Conservation (phyloP, 2,797 vertebrate genomes). For the Morus bassanus region DNA sequence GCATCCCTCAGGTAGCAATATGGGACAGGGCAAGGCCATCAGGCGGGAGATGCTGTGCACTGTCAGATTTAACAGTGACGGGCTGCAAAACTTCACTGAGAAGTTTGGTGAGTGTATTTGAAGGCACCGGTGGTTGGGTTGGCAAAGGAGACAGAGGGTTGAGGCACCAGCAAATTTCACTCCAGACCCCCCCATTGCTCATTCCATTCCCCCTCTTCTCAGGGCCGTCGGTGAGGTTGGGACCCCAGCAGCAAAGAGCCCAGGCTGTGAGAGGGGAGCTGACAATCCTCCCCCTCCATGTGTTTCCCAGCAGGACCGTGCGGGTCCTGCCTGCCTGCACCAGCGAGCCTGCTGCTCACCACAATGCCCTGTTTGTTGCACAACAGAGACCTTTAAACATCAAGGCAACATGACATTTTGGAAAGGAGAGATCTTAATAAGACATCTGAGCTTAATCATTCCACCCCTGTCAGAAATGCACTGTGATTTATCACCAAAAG, state of each 20-base stretch:
- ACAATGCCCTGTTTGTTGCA: background rate
- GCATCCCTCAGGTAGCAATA: fast-evolving
- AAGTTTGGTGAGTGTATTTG: fast-evolving
- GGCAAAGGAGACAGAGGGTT: background rate
- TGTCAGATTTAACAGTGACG: fast-evolving
- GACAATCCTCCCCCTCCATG: background rate
- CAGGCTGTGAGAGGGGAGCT: background rate
- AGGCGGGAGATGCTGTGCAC: background rate
- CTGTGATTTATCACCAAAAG: background rate
- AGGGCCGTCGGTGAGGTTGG: background rate
- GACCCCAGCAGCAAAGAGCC: background rate
- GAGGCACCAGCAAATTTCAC: background rate
- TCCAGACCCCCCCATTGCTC: background rate
- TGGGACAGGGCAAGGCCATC: background rate
- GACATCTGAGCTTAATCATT: background rate
- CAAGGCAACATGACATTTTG: background rate
- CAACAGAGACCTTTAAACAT: slow-evolving; percentile 17
- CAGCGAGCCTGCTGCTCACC: background rate
- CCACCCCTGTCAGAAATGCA: background rate
- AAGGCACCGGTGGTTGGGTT: no score
- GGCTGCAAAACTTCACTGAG: background rate
- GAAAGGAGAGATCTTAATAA: background rate
- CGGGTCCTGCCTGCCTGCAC: background rate
- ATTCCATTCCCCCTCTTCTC: background rate
- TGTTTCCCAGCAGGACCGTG: background rate